phyloP scores from a whole-genome alignment of 2,888 invertebrate genomes.

The Ganaspis brasiliensis region DNA sequence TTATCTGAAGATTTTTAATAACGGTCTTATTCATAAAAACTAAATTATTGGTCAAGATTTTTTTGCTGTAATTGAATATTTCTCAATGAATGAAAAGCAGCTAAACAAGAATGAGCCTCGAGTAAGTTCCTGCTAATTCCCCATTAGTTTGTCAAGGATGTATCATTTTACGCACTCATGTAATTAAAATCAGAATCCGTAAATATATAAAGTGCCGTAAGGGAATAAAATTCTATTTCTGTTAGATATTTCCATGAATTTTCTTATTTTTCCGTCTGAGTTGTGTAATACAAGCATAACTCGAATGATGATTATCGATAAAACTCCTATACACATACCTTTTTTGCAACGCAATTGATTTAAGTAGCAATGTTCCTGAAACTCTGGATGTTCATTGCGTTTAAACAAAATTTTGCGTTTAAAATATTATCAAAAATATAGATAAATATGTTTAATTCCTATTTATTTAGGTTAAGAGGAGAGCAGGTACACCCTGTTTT shows the following conservation, averaged over 20 bases:
- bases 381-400: too few species aligned
- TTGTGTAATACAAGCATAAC: slow-evolving; percentile 30
- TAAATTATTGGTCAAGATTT: neutral
- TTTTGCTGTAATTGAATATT: neutral
- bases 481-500: too few species aligned
- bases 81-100: slow-evolving; percentile 4
- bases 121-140: slow-evolving; percentile 11
- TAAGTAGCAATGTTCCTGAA: neutral
- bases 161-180: neutral
- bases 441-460: too few species aligned
- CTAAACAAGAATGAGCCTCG: neutral
- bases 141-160: slow-evolving; percentile 22
- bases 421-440: too few species aligned
- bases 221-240: slow-evolving; percentile 26
- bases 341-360: slow-evolving; percentile 33
- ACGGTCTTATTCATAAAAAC: slow-evolving; percentile 20
- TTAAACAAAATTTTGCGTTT: too few species aligned
- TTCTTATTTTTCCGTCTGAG: slow-evolving; percentile 37
- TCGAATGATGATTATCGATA: slow-evolving; percentile 23
- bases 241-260: slow-evolving; percentile 31
- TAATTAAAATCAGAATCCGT: slow-evolving; percentile 39
- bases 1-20: too few species aligned
- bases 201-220: slow-evolving; percentile 11
- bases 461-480: too few species aligned
- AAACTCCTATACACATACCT: slow-evolving; percentile 2